phyloP scores from a whole-genome alignment of 2,888 invertebrate genomes.

The Plebejus melissa region DNA sequence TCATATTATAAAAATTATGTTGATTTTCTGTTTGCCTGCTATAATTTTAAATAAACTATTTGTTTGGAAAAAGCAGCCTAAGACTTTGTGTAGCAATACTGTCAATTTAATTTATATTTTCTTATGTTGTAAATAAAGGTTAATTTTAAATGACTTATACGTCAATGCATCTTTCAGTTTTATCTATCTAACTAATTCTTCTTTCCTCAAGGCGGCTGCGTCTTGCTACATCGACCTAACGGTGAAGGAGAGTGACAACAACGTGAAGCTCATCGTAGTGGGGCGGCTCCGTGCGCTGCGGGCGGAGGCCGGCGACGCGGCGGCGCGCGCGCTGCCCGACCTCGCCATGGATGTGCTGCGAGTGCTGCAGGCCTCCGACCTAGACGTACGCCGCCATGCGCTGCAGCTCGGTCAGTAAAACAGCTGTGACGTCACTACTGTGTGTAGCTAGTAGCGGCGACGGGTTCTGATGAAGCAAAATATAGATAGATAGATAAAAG shows the following conservation, averaged over 20 bases:
- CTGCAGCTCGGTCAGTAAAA: constrained; percentile 79
- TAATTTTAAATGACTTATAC: no score
- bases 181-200: background rate
- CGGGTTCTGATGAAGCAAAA: no score
- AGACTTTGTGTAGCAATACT: no score
- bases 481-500: no score
- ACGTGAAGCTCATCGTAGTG: constrained; percentile 98
- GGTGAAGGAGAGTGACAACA: constrained; percentile 99
- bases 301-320: constrained; percentile 89
- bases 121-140: background rate
- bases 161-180: background rate
- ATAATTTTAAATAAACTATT: no score
- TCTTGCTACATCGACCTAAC: constrained; percentile 99
- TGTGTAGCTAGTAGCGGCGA: background rate
- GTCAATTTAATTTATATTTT: no score
- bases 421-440: background rate
- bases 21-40: no score
- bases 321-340: constrained; percentile 88
- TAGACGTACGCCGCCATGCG: constrained; percentile 95
- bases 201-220: constrained; percentile 86
- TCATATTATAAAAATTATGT: no score
- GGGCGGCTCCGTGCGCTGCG: constrained; percentile 94
- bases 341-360: constrained; percentile 98
- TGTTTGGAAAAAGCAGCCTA: no score
- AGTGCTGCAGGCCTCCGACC: constrained; percentile 94